phyloP scores from a whole-genome alignment of 1,140 invertebrate genomes.

The Paraescarpia echinospica region DNA sequence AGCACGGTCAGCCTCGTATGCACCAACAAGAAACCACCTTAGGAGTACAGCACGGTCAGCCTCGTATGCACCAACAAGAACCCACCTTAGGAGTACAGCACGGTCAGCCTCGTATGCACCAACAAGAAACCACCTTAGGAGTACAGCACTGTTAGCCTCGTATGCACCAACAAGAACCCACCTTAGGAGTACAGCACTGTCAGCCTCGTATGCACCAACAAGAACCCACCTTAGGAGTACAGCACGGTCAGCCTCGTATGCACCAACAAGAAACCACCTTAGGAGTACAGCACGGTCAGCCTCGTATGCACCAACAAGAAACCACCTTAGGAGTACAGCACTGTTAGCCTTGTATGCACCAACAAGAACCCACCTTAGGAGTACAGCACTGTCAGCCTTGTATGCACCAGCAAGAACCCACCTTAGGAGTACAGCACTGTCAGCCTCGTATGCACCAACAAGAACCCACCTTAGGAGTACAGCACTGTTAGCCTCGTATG shows the following conservation, averaged over 20 bases:
- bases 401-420: constrained; percentile 54
- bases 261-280: constrained; percentile 61
- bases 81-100: constrained; percentile 60
- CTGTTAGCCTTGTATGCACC: constrained; percentile 51
- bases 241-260: constrained; percentile 47
- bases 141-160: constrained; percentile 45
- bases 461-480: constrained; percentile 61
- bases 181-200: constrained; percentile 60
- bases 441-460: constrained; percentile 50
- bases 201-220: constrained; percentile 50
- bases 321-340: constrained; percentile 60
- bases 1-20: constrained; percentile 47
- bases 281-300: constrained; percentile 48
- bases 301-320: constrained; percentile 51
- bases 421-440: constrained; percentile 60
- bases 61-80: constrained; percentile 51
- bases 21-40: constrained; percentile 61
- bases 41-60: constrained; percentile 48
- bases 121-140: constrained; percentile 61
- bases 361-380: constrained; percentile 61
- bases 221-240: constrained; percentile 61
- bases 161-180: constrained; percentile 55
- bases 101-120: constrained; percentile 51
- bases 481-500: constrained; percentile 47
- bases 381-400: constrained; percentile 45